Conservation (phyloP, 2,113 vertebrate species). For the Anoplopoma fimbria region DNA sequence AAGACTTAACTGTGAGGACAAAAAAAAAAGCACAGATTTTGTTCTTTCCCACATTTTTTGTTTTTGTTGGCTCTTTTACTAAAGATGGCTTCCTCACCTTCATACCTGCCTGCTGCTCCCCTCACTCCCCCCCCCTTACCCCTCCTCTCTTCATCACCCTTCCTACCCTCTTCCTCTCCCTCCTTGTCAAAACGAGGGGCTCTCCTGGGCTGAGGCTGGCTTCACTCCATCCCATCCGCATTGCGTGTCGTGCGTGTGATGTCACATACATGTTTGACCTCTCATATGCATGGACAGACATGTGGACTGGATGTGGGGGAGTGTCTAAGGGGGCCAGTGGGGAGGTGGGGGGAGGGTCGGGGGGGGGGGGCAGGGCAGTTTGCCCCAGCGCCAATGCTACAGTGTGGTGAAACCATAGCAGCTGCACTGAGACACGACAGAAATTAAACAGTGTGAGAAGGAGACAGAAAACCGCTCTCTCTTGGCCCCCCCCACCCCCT, state of each 20-base stretch:
- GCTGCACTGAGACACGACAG: conserved; percentile 56
- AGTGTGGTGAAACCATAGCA: conserved; percentile 47
- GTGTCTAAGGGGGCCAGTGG: conserved; percentile 42
- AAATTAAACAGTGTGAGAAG: conserved; percentile 30
- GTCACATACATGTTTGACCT: conserved; percentile 85
- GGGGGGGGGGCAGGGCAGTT: conserved; percentile 29
- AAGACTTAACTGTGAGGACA: conserved; percentile 57
- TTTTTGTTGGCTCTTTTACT: conserved; percentile 67
- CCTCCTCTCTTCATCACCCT: neutral
- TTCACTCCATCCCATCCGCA: conserved; percentile 86
- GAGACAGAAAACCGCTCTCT: conserved; percentile 29
- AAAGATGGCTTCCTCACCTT: conserved; percentile 83
- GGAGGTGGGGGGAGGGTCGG: conserved; percentile 35
- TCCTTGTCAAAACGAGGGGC: conserved; percentile 55
- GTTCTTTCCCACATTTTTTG: conserved; percentile 40
- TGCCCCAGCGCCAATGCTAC: conserved; percentile 25
- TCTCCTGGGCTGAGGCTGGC: conserved; percentile 78
- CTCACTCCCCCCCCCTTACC: neutral
- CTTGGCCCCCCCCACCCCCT: conserved; percentile 21
- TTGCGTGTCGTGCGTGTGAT: conserved; percentile 85
- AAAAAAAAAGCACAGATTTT: conserved; percentile 44
- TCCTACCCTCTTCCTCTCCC: neutral
- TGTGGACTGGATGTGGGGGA: conserved; percentile 83
- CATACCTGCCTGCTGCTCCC: conserved; percentile 84
- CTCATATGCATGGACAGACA: conserved; percentile 87